Evolutionary conservation across 1,140 invertebrate genomes (phyloP), one percentile per base, ranked within the genome.

Genomic region (Drosophila pallidifrons): DNA sequence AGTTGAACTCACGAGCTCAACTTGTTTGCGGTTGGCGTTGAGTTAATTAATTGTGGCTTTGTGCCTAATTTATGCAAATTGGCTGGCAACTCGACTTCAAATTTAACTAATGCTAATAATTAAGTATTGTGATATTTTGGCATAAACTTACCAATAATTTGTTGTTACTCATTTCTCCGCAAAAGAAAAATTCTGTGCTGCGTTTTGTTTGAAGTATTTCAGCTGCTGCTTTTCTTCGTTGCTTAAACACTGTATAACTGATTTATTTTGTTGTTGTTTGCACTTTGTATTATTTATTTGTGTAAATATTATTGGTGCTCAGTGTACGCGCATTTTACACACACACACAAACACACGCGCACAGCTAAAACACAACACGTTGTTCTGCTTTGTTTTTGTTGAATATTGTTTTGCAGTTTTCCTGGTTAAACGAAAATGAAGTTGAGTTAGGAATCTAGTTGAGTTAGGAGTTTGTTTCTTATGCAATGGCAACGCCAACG

Each of bases 91-190:
- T 32, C 67, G 46, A 49, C 54, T 55, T 52, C 38, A 45, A 35
- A 3, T 5, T 51, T 15, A 46, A 43, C 30, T 32, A 35, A 47
- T 13, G 28, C 16, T 57, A 25, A 35, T 38, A 54, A 64, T 10
- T 15, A 38, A 20, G 3, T 16, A 7, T 10, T 5, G 3, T 13
- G 4, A 10, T n/a, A 25, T 51, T 28, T 10, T n/a, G 47, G 1
- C 0, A 25, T 35, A 7, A 5, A 90, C 86, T 90, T 74, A 90
- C 86, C 86, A 90, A 73, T 75, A 91, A 80, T 80, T 90, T 77
- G 67, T 77, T 90, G 86, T 77, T 80, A 86, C 82, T 86, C 86
- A 90, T 90, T 90, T 90, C 86, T 90, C 87, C 86, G 81, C 82
- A 86, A 90, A 90, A 71, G 54, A 51, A 81, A 87, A 54, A 49